A percentile compares a stretch with the other conserved stretches of the same genome.
Evolutionary conservation across 2,113 vertebrate genomes (phyloP).

Genomic region (Pagrus major): DNA sequence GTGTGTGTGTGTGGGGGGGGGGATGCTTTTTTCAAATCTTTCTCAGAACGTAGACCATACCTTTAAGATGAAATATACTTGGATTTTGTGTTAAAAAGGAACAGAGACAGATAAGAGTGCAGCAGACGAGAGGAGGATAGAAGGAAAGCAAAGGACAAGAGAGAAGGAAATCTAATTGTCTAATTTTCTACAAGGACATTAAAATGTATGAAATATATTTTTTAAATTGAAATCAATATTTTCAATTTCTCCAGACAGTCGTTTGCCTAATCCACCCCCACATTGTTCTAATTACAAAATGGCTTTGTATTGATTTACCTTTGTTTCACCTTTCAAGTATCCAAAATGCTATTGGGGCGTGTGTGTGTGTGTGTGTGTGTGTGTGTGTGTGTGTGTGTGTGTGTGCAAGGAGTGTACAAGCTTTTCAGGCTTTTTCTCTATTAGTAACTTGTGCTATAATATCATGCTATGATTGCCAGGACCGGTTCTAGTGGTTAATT

Average conservation of each 20-base stretch:
- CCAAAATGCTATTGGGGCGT: slow-evolving; percentile 48
- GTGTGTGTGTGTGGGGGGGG: no score
- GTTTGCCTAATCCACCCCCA: slow-evolving; percentile 92
- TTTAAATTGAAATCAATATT: slow-evolving; percentile 96
- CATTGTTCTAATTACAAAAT: slow-evolving; percentile 94
- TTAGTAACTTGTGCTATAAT: slow-evolving; percentile 37
- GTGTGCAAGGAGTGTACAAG: background rate
- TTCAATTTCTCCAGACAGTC: slow-evolving; percentile 91
- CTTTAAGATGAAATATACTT: slow-evolving; percentile 63
- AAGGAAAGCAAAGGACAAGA: slow-evolving; percentile 45
- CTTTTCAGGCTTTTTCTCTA: background rate
- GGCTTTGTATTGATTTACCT: slow-evolving; percentile 90
- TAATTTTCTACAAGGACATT: slow-evolving; percentile 84
- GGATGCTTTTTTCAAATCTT: no score
- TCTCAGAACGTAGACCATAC: no score
- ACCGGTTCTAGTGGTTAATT: slow-evolving; percentile 10
- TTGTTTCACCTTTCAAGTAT: slow-evolving; percentile 73
- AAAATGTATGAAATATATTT: slow-evolving; percentile 89
- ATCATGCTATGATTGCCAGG: slow-evolving; percentile 6
- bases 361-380: background rate
- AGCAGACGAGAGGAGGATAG: background rate
- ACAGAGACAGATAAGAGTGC: slow-evolving; percentile 33
- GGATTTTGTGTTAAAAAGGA: slow-evolving; percentile 63
- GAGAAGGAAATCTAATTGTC: slow-evolving; percentile 83
- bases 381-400: background rate